A percentile compares a stretch with the other conserved stretches of the same genome.
Evolutionary conservation across 2,113 vertebrate species (phyloP).

Genomic region (Maccullochella peelii): DNA sequence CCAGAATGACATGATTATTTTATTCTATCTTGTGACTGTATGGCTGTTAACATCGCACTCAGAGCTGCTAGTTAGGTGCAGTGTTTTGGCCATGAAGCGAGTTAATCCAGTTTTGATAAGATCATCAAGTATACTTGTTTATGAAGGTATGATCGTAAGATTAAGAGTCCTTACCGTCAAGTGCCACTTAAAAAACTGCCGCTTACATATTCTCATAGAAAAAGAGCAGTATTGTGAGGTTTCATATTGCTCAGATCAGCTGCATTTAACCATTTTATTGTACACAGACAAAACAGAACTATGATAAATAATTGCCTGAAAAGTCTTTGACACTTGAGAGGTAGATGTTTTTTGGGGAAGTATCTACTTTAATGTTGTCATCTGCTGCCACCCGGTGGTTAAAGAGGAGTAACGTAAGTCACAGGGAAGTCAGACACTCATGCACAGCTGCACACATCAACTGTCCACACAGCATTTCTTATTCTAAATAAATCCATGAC

Average conservation of each 20-base stretch:
- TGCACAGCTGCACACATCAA: slow-evolving; percentile 33
- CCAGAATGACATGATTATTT: not conserved
- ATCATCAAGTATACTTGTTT: not conserved
- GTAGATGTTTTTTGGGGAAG: not conserved
- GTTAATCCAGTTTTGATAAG: too few species aligned
- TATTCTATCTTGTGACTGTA: not conserved
- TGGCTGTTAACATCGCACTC: not conserved
- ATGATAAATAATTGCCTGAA: not conserved
- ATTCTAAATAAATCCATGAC: slow-evolving; percentile 58
- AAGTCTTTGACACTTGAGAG: not conserved
- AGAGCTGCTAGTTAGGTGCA: not conserved
- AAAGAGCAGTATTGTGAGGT: not conserved
- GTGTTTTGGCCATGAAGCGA: not conserved
- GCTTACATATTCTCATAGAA: not conserved
- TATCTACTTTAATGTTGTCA: not conserved
- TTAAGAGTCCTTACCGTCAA: not conserved
- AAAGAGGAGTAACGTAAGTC: not conserved
- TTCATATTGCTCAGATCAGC: not conserved
- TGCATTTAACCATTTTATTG: not conserved
- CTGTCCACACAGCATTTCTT: slow-evolving; percentile 55
- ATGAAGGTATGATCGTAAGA: not conserved
- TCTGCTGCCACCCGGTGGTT: slow-evolving; percentile 60
- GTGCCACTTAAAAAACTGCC: not conserved
- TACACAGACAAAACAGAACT: not conserved
- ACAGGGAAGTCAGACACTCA: not conserved